phyloP scores from a whole-genome alignment of 1,140 invertebrate genomes.

The Dendrolimus punctatus region DNA sequence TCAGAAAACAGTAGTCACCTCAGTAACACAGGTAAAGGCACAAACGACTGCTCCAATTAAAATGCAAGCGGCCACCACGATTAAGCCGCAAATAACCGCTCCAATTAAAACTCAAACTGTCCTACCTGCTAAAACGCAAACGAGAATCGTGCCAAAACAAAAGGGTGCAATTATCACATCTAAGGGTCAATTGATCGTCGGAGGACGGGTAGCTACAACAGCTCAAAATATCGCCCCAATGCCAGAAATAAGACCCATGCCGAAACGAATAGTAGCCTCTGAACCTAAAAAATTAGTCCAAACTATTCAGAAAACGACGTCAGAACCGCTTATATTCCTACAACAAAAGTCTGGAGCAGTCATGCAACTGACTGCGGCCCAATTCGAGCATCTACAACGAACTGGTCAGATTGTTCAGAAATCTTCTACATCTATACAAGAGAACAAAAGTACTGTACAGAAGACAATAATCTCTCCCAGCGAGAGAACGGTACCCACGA shows the following conservation, averaged over 20 bases:
- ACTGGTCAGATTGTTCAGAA: constrained; percentile 64
- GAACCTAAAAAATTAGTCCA: constrained; percentile 54
- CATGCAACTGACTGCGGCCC: constrained; percentile 61
- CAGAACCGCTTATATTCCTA: constrained; percentile 55
- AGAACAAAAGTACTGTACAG: constrained; percentile 55
- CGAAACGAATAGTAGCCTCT: constrained; percentile 38
- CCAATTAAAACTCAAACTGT: constrained; percentile 31
- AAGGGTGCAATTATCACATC: constrained; percentile 67
- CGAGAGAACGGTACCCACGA: constrained; percentile 24
- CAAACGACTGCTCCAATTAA: constrained; percentile 22
- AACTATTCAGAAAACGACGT: constrained; percentile 42
- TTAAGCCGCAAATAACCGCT: constrained; percentile 4
- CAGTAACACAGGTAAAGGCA: constrained; percentile 16
- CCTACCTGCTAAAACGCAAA: constrained; percentile 31
- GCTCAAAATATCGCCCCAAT: constrained; percentile 66
- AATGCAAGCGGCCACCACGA: constrained; percentile 43
- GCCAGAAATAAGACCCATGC: constrained; percentile 49
- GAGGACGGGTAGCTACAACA: constrained; percentile 43
- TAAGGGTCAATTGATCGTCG: constrained; percentile 70
- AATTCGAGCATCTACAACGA: constrained; percentile 65
- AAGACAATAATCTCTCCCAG: constrained; percentile 44
- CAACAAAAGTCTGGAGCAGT: constrained; percentile 61
- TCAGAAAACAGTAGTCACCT: constrained; percentile 37
- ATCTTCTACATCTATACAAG: constrained; percentile 25
- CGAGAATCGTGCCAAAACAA: constrained; percentile 56